Evolutionary conservation across 2,888 invertebrate species (phyloP).

Genomic region (Ceriagrion tenellum): DNA sequence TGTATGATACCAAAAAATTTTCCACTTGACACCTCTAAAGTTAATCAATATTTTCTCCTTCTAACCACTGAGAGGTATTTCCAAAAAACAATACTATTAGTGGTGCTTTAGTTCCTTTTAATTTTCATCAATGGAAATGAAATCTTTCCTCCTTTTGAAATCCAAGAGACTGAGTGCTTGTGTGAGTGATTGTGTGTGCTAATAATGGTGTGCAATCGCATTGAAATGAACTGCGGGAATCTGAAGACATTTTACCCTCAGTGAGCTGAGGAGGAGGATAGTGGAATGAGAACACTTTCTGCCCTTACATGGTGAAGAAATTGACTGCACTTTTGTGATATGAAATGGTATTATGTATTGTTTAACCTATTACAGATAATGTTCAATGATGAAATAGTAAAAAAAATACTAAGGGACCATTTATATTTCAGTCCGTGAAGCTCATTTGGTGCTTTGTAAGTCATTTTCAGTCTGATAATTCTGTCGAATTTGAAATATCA

Average conservation of each 20-base stretch:
- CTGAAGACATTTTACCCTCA: background rate
- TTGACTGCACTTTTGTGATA: slow-evolving; percentile 65
- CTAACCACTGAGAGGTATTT: background rate
- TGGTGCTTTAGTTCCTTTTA: slow-evolving; percentile 63
- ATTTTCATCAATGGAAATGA: background rate
- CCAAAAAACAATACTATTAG: slow-evolving; percentile 52
- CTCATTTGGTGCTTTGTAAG: background rate
- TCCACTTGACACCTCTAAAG: background rate
- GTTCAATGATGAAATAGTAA: slow-evolving; percentile 17
- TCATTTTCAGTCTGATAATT: background rate
- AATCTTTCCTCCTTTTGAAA: slow-evolving; percentile 1
- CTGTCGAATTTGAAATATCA: background rate
- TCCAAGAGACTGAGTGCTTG: slow-evolving; percentile 33
- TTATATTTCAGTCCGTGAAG: slow-evolving; percentile 9
- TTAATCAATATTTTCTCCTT: background rate
- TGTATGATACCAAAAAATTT: background rate
- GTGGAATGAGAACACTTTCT: background rate
- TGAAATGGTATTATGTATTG: slow-evolving; percentile 62
- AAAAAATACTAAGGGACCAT: slow-evolving; percentile 37
- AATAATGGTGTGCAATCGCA: background rate
- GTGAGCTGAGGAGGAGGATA: slow-evolving; percentile 24
- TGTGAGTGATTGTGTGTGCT: slow-evolving; percentile 23
- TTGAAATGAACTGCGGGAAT: slow-evolving; percentile 16
- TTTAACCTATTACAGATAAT: slow-evolving; percentile 16
- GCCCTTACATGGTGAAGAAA: slow-evolving; percentile 32